Evolutionary conservation across 2,888 invertebrate genomes (phyloP).

Genomic region (Slavum lentiscoides): DNA sequence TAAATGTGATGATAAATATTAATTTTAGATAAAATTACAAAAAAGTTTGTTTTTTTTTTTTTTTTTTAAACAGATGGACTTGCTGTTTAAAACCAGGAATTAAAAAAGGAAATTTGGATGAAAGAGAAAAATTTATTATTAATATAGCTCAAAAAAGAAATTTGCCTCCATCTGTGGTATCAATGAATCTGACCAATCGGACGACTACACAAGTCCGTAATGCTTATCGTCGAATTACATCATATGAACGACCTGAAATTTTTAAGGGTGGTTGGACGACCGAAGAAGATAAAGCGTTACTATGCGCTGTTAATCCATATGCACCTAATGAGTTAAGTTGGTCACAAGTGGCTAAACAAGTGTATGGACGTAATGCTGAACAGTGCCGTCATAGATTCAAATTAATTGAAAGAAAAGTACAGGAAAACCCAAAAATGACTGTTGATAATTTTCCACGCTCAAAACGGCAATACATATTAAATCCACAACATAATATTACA

Average conservation of each 20-base stretch:
- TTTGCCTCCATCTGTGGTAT: constrained; percentile 33
- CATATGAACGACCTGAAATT: not conserved
- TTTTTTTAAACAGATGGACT: constrained; percentile 27
- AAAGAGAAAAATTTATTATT: constrained; percentile 32
- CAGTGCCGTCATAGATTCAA: constrained; percentile 46
- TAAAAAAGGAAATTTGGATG: constrained; percentile 23
- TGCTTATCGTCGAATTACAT: constrained; percentile 30
- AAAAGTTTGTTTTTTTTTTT: not conserved
- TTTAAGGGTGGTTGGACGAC: constrained; percentile 25
- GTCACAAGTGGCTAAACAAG: constrained; percentile 28
- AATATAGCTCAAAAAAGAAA: constrained; percentile 25
- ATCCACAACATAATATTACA: not conserved
- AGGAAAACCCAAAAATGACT: constrained; percentile 12
- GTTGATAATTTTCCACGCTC: constrained; percentile 12
- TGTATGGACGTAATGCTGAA: constrained; percentile 43
- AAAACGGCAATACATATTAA: not conserved
- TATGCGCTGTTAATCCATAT: not conserved
- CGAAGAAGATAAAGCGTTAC: constrained; percentile 41
- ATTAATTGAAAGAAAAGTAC: constrained; percentile 35
- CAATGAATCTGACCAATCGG: constrained; percentile 47
- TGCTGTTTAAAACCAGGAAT: constrained; percentile 40
- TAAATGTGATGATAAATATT: too few relatives aligned
- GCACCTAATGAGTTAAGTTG: constrained; percentile 20
- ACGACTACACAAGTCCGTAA: constrained; percentile 42
- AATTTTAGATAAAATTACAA: too few relatives aligned